These are phyloP conservation scores for Saccostrea cuccullata DNA, from an alignment of 1,140 invertebrate genomes.

Conservation along the genomic window DNA sequence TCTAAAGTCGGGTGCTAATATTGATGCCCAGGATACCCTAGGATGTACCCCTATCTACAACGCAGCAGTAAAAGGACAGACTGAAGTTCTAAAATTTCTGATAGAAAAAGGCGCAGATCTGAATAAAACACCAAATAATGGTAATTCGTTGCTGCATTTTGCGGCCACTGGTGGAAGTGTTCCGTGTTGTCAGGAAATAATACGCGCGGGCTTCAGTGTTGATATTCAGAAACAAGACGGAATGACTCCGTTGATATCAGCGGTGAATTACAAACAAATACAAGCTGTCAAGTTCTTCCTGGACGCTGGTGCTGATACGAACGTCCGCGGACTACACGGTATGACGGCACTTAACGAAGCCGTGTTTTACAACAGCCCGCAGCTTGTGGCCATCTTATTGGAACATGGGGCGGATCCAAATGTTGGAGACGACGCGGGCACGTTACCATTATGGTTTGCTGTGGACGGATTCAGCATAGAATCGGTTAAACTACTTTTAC, in stretches of 20 bases:
- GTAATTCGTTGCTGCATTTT: conserved; percentile 74
- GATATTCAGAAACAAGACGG: conserved; percentile 72
- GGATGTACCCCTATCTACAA: conserved; percentile 71
- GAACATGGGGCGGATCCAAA: conserved; percentile 68
- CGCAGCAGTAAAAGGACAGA: conserved; percentile 69
- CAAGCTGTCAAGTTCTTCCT: conserved; percentile 66
- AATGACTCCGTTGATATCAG: conserved; percentile 72
- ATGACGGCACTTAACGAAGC: conserved; percentile 73
- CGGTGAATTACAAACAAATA: conserved; percentile 68
- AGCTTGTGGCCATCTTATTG: conserved; percentile 67
- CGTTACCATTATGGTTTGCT: conserved; percentile 73
- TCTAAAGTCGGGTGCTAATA: conserved; percentile 75
- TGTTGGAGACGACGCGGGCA: conserved; percentile 68
- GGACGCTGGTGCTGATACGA: conserved; percentile 64
- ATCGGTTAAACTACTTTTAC: conserved; percentile 66
- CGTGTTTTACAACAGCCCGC: conserved; percentile 68
- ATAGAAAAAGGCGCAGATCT: conserved; percentile 70
- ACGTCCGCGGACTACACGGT: conserved; percentile 66
- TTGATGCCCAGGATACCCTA: conserved; percentile 72
- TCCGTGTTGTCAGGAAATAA: conserved; percentile 70
- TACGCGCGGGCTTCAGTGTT: conserved; percentile 70
- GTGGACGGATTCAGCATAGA: conserved; percentile 66
- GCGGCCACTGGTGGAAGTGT: conserved; percentile 74
- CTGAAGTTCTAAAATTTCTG: conserved; percentile 67
- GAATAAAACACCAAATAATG: conserved; percentile 66